Evolutionary conservation across 92 coral and sea anemone genomes (phyloP).

Genomic region (Ricordea florida): DNA sequence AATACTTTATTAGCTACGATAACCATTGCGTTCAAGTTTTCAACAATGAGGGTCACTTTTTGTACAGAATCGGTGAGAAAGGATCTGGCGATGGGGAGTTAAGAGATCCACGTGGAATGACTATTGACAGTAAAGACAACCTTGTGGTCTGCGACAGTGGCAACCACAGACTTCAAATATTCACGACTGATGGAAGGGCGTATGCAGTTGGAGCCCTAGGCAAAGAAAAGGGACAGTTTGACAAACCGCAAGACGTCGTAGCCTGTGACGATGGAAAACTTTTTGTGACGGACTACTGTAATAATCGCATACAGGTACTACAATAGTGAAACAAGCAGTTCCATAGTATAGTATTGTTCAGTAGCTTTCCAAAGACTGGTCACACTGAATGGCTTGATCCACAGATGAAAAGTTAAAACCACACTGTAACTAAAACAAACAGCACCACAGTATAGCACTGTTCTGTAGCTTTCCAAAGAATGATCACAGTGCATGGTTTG

Average conservation of each 20-base stretch:
- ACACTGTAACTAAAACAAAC: too few species aligned
- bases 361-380: not conserved
- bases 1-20: slow-evolving; percentile 70
- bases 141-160: slow-evolving; percentile 82
- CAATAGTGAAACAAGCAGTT: too few species aligned
- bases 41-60: slow-evolving; percentile 45
- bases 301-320: slow-evolving; percentile 71
- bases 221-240: slow-evolving; percentile 65
- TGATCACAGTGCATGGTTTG: too few species aligned
- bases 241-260: slow-evolving; percentile 74
- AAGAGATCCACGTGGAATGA: slow-evolving; percentile 79
- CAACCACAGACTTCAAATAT: slow-evolving; percentile 77
- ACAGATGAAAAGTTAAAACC: too few species aligned
- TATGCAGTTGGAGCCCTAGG: slow-evolving; percentile 69
- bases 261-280: slow-evolving; percentile 50
- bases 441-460: too few species aligned
- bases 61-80: slow-evolving; percentile 65
- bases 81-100: slow-evolving; percentile 50
- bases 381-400: too few species aligned
- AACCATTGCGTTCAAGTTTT: slow-evolving; percentile 70
- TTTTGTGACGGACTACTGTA: slow-evolving; percentile 71
- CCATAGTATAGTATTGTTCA: too few species aligned
- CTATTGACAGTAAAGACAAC: slow-evolving; percentile 59
- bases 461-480: too few species aligned
- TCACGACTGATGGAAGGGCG: slow-evolving; percentile 70